phyloP scores from a whole-genome alignment of 2,113 vertebrate genomes.

The Anas platyrhynchos region DNA sequence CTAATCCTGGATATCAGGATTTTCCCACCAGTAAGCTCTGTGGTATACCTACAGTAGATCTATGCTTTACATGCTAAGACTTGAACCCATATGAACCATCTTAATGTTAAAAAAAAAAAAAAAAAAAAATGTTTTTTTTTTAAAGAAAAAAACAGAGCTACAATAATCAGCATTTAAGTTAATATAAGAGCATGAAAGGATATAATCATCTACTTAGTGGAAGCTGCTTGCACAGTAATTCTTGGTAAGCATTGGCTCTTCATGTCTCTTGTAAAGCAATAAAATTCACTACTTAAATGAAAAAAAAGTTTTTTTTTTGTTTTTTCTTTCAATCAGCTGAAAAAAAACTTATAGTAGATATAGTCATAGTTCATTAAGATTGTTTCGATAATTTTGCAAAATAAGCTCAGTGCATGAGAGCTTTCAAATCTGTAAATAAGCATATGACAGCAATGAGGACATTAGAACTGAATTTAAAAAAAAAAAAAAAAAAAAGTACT shows the following conservation, averaged over 20 bases:
- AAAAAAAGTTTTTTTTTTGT: background rate
- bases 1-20: constrained; percentile 65
- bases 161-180: constrained; percentile 62
- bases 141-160: background rate
- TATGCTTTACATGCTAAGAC: constrained; percentile 14
- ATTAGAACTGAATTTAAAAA: fast-evolving
- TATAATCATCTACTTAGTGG: constrained; percentile 52
- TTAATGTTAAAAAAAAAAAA: background rate
- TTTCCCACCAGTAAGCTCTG: constrained; percentile 32
- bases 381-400: background rate
- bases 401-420: background rate
- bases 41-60: background rate
- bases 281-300: background rate
- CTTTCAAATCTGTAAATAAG: background rate
- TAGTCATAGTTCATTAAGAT: background rate
- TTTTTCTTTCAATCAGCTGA: background rate
- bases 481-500: background rate
- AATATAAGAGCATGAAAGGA: constrained; percentile 48
- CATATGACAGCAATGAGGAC: background rate
- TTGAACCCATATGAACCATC: constrained; percentile 11
- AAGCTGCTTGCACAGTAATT: constrained; percentile 61
- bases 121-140: background rate
- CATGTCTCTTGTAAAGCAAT: background rate
- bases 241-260: constrained; percentile 33
- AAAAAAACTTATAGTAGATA: background rate